Conservation (phyloP, 2,113 vertebrate species). For the Chaetorhynchus papuensis region DNA sequence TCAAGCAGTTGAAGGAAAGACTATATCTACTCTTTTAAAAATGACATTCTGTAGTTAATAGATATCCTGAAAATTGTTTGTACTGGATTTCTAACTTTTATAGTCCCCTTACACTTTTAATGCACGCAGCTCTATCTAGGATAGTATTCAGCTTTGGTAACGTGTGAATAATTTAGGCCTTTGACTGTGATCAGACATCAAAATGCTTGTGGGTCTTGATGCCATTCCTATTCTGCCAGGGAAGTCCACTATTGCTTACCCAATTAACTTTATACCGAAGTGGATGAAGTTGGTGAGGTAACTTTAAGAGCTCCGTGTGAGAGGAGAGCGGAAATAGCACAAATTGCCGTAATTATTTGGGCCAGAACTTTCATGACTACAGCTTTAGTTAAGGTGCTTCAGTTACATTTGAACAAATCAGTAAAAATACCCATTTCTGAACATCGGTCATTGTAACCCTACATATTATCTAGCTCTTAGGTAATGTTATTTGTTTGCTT, state of each 20-base stretch:
- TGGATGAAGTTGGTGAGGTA: neutral
- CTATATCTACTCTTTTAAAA: neutral
- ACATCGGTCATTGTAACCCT: neutral
- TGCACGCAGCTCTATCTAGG: neutral
- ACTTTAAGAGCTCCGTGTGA: neutral
- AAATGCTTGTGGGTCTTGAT: neutral
- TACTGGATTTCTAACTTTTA: neutral
- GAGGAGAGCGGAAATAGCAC: neutral
- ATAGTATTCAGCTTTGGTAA: neutral
- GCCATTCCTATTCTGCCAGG: neutral
- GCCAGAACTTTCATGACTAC: neutral
- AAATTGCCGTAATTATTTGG: neutral
- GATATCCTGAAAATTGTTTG: neutral
- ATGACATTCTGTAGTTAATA: neutral
- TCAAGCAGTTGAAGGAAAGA: neutral
- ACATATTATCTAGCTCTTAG: neutral
- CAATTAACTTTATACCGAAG: neutral
- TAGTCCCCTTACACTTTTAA: neutral
- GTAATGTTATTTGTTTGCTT: neutral
- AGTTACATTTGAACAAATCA: neutral
- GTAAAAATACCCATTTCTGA: neutral
- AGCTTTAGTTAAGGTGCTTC: neutral
- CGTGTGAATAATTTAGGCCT: rapidly evolving
- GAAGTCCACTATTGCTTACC: neutral
- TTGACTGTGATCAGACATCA: neutral